These are phyloP conservation scores for Micromys minutus DNA, from an alignment of 2,113 vertebrate genomes.

Conservation along the genomic window DNA sequence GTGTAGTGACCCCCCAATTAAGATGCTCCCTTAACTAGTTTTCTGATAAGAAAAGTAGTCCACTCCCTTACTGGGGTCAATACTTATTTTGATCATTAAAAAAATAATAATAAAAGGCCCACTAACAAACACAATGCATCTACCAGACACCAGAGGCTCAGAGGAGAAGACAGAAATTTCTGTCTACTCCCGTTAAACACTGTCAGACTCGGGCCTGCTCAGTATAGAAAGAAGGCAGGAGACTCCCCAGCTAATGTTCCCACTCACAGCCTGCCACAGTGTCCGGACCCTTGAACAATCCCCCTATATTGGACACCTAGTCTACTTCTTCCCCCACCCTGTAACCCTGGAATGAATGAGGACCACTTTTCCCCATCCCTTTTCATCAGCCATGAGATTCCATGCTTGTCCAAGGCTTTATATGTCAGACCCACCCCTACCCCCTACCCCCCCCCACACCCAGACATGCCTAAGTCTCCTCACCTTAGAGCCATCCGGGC, in stretches of 20 bases:
- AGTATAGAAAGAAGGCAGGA: fast-evolving
- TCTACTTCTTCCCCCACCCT: not conserved
- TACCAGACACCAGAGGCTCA: not conserved
- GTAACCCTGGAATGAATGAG: not conserved
- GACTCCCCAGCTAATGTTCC: fast-evolving
- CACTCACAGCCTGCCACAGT: not conserved
- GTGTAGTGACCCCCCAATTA: not conserved
- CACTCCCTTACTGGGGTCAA: not conserved
- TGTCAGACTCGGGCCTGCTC: not conserved
- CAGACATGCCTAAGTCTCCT: conserved; percentile 50
- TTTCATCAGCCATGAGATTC: not conserved
- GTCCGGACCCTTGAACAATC: not conserved
- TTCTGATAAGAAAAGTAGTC: not conserved
- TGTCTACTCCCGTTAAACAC: not conserved
- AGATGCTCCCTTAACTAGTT: not conserved
- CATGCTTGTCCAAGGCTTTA: not conserved
- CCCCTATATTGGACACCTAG: too few relatives aligned
- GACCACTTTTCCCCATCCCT: not conserved
- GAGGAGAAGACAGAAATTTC: not conserved
- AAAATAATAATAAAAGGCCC: not conserved
- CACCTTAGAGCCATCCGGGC: conserved; percentile 93
- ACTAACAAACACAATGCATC: not conserved
- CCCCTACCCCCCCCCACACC: not conserved
- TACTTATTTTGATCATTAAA: not conserved
- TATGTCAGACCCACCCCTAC: not conserved